Conservation (phyloP, 2,888 invertebrate species). For the Fabriciana adippe region DNA sequence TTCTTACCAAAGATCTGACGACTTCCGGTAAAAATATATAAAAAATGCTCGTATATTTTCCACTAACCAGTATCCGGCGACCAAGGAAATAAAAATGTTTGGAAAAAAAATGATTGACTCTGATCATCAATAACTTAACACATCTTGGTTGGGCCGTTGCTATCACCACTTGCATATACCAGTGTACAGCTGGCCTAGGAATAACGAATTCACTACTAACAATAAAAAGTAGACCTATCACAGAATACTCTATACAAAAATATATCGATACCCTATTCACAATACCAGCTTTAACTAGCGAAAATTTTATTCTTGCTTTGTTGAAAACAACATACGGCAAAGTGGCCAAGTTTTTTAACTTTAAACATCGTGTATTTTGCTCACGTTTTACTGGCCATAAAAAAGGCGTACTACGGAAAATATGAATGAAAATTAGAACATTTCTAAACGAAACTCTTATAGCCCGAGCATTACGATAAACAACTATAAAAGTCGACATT, state of each 20-base stretch:
- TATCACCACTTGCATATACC: too few species aligned
- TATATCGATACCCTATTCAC: background rate
- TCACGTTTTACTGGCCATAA: slow-evolving; percentile 36
- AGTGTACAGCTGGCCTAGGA: too few species aligned
- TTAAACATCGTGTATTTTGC: slow-evolving; percentile 29
- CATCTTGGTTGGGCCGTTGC: too few species aligned
- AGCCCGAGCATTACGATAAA: slow-evolving; percentile 31
- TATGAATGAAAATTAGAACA: slow-evolving; percentile 38
- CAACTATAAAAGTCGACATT: slow-evolving; percentile 30
- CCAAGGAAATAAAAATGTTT: too few species aligned
- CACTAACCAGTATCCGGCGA: too few species aligned
- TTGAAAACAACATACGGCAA: slow-evolving; percentile 23
- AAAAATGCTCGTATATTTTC: too few species aligned
- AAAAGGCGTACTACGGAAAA: slow-evolving; percentile 31
- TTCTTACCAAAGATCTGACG: too few species aligned
- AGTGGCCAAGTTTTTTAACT: slow-evolving; percentile 28
- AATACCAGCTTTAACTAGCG: slow-evolving; percentile 3
- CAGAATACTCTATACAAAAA: background rate
- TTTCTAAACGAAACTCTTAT: slow-evolving; percentile 37
- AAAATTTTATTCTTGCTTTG: slow-evolving; percentile 22
- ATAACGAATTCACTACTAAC: too few species aligned
- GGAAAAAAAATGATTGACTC: too few species aligned
- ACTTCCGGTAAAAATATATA: too few species aligned
- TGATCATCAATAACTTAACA: too few species aligned
- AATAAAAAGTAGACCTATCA: background rate